Conservation (phyloP, 2,888 invertebrate genomes). For the Cheilosia soror region DNA sequence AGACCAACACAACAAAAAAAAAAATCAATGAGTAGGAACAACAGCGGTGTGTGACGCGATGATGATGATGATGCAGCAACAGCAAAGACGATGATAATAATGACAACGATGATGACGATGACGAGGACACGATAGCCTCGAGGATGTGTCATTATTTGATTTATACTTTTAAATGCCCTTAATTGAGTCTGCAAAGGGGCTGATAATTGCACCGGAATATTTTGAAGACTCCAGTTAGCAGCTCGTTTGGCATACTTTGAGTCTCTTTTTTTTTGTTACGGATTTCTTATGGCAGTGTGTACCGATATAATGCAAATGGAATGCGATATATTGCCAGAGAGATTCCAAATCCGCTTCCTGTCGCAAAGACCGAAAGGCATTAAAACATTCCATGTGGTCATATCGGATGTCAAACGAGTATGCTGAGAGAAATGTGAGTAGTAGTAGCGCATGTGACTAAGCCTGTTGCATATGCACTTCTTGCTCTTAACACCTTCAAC, state of each 20-base stretch:
- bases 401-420: background rate
- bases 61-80: conserved; percentile 13
- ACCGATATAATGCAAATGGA: conserved; percentile 56
- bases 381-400: conserved; percentile 35
- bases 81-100: conserved; percentile 50
- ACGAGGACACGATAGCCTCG: conserved; percentile 76
- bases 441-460: background rate
- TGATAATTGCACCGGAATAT: conserved; percentile 70
- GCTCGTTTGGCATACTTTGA: conserved; percentile 58
- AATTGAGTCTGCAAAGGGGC: conserved; percentile 77
- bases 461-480: background rate
- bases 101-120: conserved; percentile 64
- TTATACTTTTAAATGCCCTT: conserved; percentile 78
- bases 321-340: conserved; percentile 45
- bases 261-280: conserved; percentile 36
- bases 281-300: conserved; percentile 23
- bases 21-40: conserved; percentile 58
- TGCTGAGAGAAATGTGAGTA: background rate
- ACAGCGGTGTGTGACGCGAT: conserved; percentile 51
- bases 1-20: background rate
- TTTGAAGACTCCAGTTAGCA: conserved; percentile 57
- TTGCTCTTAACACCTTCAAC: background rate
- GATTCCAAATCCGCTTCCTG: conserved; percentile 46
- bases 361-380: background rate
- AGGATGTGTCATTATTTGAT: conserved; percentile 78